A percentile compares a stretch with the other conserved stretches of the same genome.
These are phyloP conservation scores for Pollenia griseotomentosa DNA, from an alignment of 2,888 invertebrate species.

Conservation along the genomic window DNA sequence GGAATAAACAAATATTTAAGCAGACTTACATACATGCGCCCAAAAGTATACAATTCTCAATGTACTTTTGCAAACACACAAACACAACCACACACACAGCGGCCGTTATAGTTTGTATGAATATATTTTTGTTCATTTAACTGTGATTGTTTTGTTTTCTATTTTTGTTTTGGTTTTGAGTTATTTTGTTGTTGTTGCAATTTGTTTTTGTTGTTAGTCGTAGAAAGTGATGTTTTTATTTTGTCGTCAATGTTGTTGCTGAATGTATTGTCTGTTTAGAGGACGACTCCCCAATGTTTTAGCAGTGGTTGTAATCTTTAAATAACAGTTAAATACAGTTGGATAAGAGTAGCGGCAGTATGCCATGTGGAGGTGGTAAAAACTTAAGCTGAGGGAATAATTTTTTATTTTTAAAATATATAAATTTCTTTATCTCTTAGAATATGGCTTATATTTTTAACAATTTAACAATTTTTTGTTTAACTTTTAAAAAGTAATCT, in stretches of 20 bases:
- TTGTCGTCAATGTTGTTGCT: slow-evolving; percentile 29
- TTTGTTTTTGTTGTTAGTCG: not conserved
- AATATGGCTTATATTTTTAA: no score
- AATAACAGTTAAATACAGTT: slow-evolving; percentile 28
- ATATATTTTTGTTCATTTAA: slow-evolving; percentile 25
- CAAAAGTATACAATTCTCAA: slow-evolving; percentile 9
- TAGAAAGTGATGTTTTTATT: slow-evolving; percentile 20
- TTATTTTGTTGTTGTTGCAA: slow-evolving; percentile 10
- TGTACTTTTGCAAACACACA: not conserved
- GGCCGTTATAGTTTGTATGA: not conserved
- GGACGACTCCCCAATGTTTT: slow-evolving; percentile 57
- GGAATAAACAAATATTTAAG: not conserved
- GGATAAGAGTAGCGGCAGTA: slow-evolving; percentile 16
- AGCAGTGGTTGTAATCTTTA: slow-evolving; percentile 42
- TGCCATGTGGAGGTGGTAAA: no score
- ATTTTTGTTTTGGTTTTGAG: slow-evolving; percentile 11
- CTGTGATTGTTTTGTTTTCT: slow-evolving; percentile 48
- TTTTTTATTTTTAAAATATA: not conserved
- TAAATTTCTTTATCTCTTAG: not conserved
- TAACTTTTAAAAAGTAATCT: not conserved
- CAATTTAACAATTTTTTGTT: not conserved
- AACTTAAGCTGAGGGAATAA: no score
- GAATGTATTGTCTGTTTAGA: slow-evolving; percentile 44
- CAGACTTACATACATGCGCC: not conserved
- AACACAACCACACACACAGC: not conserved